Percentiles rank a stretch among this genome's conserved stretches.
These are phyloP conservation scores for Chloromyia formosa DNA, from an alignment of 2,888 invertebrate genomes.

Conservation along the genomic window DNA sequence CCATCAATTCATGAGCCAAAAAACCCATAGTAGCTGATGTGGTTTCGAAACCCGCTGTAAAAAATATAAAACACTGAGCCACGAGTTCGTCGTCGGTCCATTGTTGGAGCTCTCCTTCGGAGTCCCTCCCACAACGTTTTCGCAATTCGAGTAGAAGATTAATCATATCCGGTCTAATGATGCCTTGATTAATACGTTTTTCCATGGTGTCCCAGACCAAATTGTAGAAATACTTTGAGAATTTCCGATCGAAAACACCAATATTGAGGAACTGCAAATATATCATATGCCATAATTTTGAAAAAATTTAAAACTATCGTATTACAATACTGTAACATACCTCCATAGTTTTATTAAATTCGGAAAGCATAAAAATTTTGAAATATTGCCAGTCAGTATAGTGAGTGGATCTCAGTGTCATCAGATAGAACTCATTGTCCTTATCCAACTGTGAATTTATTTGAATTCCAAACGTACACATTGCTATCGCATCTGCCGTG, in stretches of 20 bases:
- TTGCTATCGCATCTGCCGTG: slow-evolving; percentile 64
- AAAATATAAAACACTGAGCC: slow-evolving; percentile 60
- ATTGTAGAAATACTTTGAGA: too few species aligned
- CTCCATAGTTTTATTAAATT: background rate
- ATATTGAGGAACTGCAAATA: background rate
- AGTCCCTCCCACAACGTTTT: too few species aligned
- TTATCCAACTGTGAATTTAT: slow-evolving; percentile 64
- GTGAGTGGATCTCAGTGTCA: slow-evolving; percentile 61
- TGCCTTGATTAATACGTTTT: background rate
- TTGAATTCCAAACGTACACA: slow-evolving; percentile 66
- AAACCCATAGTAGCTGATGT: slow-evolving; percentile 63
- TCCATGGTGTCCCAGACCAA: slow-evolving; percentile 36
- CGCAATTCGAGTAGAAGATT: slow-evolving; percentile 24
- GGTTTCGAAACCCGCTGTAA: slow-evolving; percentile 66
- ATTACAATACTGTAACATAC: too few species aligned
- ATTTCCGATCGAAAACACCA: background rate
- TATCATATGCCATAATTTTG: background rate
- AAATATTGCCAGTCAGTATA: slow-evolving; percentile 54
- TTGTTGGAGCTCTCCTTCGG: too few species aligned
- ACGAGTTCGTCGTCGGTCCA: slow-evolving; percentile 51
- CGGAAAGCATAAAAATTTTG: slow-evolving; percentile 10
- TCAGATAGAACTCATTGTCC: slow-evolving; percentile 65
- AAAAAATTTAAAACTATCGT: too few species aligned
- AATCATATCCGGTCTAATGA: slow-evolving; percentile 34
- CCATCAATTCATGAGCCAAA: slow-evolving; percentile 65